Base-by-base conservation (phyloP, 2,888 invertebrate genomes). In the Melinopterus prodromus region DNA sequence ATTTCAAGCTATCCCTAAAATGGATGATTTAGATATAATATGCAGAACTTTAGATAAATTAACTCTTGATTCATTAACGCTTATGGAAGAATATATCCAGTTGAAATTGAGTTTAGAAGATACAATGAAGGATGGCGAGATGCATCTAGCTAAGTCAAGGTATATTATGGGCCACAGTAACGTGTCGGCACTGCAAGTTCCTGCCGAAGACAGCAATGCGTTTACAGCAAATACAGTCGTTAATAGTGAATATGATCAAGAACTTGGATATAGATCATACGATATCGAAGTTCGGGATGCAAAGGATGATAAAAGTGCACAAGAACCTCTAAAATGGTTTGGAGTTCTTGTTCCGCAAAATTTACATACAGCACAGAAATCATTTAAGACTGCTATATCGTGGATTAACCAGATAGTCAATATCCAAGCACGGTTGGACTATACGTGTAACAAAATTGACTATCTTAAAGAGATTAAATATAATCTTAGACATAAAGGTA, bases 301-400 rank as follows among this genome's bases (percentile, higher is more conserved):
- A 87, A 88, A 88, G 2, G 88, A 88, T 37, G 85, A 90, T 85
- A 88, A 89, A 87, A 69, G 86, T 72, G 83, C 86, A 78, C 85
- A 86, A 36, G 93, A 97, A 87, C 97, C 97, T 0, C 87, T 97
- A 38, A 93, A 93, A 82, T 97, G 97, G 97, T 98, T 97, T 90
- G 97, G 97, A 12, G 92, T 96, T 70, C 89, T 98, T 69, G 95
- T 97, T 0, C 97, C 97, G 0, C 94, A 94, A 85, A 94, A 94
- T 86, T 89, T 98, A 85, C 93, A 94, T 84, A 92, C 91, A 83
- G 96, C 97, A 0, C 95, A 95, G 86, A 91, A 91, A 78, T 92
- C 93, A 84, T 98, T 96, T 86, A 92, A 93, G 85, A 93, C 93
- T 84, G 91, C 94, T 1, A 85, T 96, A 6, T 92, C 93, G 80